Evolutionary conservation across 1,140 invertebrate species (phyloP), one percentile per base, ranked within the genome.

Genomic region (Drepana arcuata): DNA sequence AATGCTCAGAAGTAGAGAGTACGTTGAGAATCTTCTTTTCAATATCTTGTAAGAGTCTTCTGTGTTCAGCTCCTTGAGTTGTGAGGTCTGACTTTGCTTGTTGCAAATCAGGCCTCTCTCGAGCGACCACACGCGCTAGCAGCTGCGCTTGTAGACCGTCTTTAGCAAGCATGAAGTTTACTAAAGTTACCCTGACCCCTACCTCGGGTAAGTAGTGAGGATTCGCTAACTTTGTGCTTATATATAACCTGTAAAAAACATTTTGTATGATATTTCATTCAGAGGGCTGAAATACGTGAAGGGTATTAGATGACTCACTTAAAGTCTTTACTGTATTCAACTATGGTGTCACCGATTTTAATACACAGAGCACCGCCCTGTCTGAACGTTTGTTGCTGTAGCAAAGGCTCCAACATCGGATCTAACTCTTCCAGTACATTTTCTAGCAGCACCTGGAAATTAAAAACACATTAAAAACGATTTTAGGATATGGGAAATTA

Each of bases 121-220:
- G 90, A 0, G 95, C 94, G 2, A 98, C 95, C 0, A 95, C 94
- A 45, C 96, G 93, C 14, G 94, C 92, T 12, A 97, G 69, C 11
- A 98, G 80, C 74, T 98, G 95, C 73, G 97, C 95, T 80, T 95
- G 89, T 4, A 99, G 73, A n/a, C 96, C 96, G 34, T 92, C 92
- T 10, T 89, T 88, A 0, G 95, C 97, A 45, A 98, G 93, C 88
- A 93, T 92, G 60, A 98, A 98, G 79, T 98, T 98, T 2, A 98
- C 79, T n/a, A 98, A 60, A 0, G 94, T 96, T 1, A 97, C 95
- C 78, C 96, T 96, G 0, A 96, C 94, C 0, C 94, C 89, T 7
- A 95, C 89, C 83, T 98, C 96, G 0, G 95, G 95, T 38, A 96
- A 64, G 65, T 96, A 97, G 75, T 97, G 95, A 0, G 96, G 96